These are phyloP conservation scores for Mesocricetus auratus DNA, from an alignment of 2,113 vertebrate genomes.

Conservation along the genomic window DNA sequence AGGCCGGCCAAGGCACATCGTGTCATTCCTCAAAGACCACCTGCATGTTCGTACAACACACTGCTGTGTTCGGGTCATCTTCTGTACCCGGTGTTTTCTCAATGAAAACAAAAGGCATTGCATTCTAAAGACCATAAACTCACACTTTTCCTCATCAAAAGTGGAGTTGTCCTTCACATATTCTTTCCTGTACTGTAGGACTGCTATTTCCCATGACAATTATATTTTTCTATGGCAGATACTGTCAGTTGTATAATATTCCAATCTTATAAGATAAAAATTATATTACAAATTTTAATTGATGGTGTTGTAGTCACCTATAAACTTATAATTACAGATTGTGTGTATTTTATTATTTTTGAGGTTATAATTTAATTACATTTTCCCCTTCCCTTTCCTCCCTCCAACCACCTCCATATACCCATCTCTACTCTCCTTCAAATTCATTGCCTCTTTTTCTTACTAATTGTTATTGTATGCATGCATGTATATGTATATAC, in stretches of 20 bases:
- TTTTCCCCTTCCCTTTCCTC: background rate
- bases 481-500: background rate
- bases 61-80: background rate
- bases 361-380: background rate
- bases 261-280: constrained; percentile 30
- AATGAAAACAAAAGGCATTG: background rate
- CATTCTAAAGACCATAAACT: background rate
- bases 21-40: constrained; percentile 87
- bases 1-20: constrained; percentile 92
- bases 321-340: constrained; percentile 12
- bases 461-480: background rate
- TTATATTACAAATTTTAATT: constrained; percentile 40
- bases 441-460: background rate
- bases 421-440: background rate
- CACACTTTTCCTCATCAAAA: background rate
- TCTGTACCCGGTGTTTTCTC: background rate
- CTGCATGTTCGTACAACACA: background rate
- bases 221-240: constrained; percentile 15
- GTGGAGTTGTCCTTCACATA: background rate
- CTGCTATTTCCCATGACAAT: background rate
- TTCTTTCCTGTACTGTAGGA: background rate
- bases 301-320: background rate
- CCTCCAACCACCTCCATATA: background rate
- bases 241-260: background rate
- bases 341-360: background rate